Percentiles rank a stretch among this genome's conserved stretches.
Evolutionary conservation across 1,140 invertebrate species (phyloP).

Genomic region (Dufourea novaeangliae): DNA sequence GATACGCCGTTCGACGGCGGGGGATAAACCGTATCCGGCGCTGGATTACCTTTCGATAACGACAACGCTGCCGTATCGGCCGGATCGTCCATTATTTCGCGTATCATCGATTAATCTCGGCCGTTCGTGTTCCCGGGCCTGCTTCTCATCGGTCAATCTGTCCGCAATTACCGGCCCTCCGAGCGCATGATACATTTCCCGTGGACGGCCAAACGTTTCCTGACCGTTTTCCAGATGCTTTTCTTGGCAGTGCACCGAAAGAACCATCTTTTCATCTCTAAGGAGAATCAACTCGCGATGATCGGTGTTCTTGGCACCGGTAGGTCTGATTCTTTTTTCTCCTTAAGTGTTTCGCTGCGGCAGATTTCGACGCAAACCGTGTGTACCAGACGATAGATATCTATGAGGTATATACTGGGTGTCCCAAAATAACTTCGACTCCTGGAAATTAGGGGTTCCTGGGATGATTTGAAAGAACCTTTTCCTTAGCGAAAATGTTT

Average conservation of each 20-base stretch:
- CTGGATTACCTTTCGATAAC: constrained; percentile 21
- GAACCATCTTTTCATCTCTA: background rate
- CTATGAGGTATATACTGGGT: too few relatives aligned
- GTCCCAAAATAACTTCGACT: too few relatives aligned
- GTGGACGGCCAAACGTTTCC: background rate
- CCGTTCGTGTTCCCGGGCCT: background rate
- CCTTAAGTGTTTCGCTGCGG: too few relatives aligned
- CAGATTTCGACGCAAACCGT: too few relatives aligned
- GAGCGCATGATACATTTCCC: background rate
- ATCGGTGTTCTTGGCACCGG: constrained; percentile 15
- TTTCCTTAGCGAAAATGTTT: too few relatives aligned
- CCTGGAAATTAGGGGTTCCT: too few relatives aligned
- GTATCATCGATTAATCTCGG: background rate
- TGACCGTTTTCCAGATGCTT: background rate
- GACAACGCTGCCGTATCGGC: background rate
- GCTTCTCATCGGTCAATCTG: background rate
- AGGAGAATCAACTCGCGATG: background rate
- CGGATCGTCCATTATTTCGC: background rate
- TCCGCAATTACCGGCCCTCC: background rate
- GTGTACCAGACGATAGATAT: too few relatives aligned
- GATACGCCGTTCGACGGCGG: background rate
- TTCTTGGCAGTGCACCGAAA: constrained; percentile 17
- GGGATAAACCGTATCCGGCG: background rate
- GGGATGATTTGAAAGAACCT: too few relatives aligned
- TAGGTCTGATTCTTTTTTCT: too few relatives aligned